Conservation (phyloP, 2,888 invertebrate species). For the Parelbella ahira region DNA sequence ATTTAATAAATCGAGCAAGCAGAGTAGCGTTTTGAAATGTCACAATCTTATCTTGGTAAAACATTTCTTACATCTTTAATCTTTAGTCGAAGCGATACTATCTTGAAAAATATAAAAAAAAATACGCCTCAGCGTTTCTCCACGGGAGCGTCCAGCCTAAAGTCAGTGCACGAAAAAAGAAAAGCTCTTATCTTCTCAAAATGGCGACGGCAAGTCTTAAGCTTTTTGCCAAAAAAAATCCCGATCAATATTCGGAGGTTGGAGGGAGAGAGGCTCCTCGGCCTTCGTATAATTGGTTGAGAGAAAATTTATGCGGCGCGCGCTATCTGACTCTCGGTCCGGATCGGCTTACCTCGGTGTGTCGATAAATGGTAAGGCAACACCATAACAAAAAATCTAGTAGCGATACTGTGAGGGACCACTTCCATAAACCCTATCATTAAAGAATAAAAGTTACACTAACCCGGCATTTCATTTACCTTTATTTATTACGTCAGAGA, state of each 20-base stretch:
- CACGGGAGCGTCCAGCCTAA: constrained; percentile 45
- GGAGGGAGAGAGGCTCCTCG: constrained; percentile 43
- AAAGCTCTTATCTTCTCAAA: constrained; percentile 60
- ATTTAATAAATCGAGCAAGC: constrained; percentile 10
- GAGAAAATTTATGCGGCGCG: constrained; percentile 55
- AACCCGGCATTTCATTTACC: not conserved
- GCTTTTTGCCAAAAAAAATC: constrained; percentile 61
- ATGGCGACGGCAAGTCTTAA: constrained; percentile 53
- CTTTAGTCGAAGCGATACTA: constrained; percentile 36
- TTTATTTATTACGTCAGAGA: too few species aligned
- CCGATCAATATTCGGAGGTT: constrained; percentile 69
- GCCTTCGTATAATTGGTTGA: constrained; percentile 63
- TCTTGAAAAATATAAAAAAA: constrained; percentile 33
- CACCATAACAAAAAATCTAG: constrained; percentile 30
- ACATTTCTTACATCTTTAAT: constrained; percentile 37
- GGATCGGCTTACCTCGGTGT: constrained; percentile 42
- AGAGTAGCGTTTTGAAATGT: constrained; percentile 22
- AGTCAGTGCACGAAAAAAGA: constrained; percentile 51
- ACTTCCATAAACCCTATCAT: constrained; percentile 6
- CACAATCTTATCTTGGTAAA: constrained; percentile 24
- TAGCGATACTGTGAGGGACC: constrained; percentile 32
- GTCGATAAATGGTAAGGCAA: constrained; percentile 38
- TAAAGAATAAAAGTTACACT: constrained; percentile 5
- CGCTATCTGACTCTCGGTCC: constrained; percentile 46
- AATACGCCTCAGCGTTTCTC: constrained; percentile 37